Base-by-base conservation (phyloP, 2,888 invertebrate species). In the Drosophila subquinaria region DNA sequence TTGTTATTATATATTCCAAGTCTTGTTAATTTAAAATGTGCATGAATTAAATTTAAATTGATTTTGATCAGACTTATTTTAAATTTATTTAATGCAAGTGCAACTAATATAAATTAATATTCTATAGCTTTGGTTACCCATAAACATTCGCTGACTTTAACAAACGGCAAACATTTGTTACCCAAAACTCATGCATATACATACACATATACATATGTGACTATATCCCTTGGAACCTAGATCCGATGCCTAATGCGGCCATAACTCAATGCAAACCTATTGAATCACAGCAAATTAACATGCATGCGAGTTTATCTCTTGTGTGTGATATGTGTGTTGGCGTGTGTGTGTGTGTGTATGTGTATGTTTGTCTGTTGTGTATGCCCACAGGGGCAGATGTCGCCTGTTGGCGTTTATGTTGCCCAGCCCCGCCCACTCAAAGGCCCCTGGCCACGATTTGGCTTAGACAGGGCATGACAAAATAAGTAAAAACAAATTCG, bases 221-320 rank as follows among this genome's bases (percentile, higher is more conserved):
- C 35, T 61, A 48, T 60, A 35, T 71, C 57, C 43, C 53, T 63
- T 53, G 67, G 79, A 76, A 51, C 56, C 56, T 33, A 47, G 63
- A 73, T 64, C 65, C 73, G 77, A 56, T 73, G 76, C 76, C 81
- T 82, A 86, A 82, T 82, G 81, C 69, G 64, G 48, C 76, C 84
- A 86, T 85, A 86, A 86, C 76, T 85, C 85, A 85, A 85, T 81
- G 81, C 68, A 57, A 83, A 85, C 80, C 85, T 82, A 85, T 88
- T 88, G 83, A 88, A 88, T 85, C 82, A 88, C 75, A 85, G 81
- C 86, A 86, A 88, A 86, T 86, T 86, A 88, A 88, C 86, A 86
- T 88, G 83, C 83, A 83, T 77, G 75, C 78, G 70, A 76, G 76
- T 70, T 76, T 78, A 69, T 78, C 65, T 75, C 55, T 17, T 71